These are phyloP conservation scores for Muricea muricata DNA, from an alignment of 92 coral and sea anemone species.

Conservation along the genomic window DNA sequence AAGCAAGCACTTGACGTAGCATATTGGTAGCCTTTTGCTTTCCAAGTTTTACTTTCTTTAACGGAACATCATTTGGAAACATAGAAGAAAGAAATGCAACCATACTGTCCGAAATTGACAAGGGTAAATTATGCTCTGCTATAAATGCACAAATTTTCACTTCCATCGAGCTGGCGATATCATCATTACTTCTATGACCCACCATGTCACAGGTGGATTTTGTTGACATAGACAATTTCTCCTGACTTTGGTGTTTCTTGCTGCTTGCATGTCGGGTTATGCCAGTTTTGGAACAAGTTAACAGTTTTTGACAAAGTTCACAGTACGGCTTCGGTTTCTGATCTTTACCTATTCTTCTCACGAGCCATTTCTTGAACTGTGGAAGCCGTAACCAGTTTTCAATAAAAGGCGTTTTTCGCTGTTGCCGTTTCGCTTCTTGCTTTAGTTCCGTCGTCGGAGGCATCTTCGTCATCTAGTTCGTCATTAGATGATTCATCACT, in stretches of 20 bases:
- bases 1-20: background rate
- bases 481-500: too few relatives aligned
- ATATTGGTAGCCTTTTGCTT: constrained; percentile 16
- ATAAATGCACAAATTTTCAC: background rate
- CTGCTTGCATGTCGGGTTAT: constrained; percentile 4
- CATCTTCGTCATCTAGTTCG: too few relatives aligned
- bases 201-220: background rate
- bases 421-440: background rate
- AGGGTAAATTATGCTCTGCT: constrained; percentile 3
- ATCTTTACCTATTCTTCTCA: background rate
- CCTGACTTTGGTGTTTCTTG: background rate
- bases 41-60: constrained; percentile 20
- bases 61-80: constrained; percentile 1
- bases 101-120: background rate
- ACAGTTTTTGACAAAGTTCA: too few relatives aligned
- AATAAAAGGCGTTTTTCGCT: background rate
- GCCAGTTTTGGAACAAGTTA: constrained; percentile 3
- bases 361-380: background rate
- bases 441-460: too few relatives aligned
- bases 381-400: constrained; percentile 2
- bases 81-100: background rate
- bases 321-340: background rate
- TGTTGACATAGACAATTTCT: background rate
- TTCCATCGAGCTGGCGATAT: background rate
- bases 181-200: background rate